Base-by-base conservation (phyloP, 2,113 vertebrate species). In the Colinus virginianus region DNA sequence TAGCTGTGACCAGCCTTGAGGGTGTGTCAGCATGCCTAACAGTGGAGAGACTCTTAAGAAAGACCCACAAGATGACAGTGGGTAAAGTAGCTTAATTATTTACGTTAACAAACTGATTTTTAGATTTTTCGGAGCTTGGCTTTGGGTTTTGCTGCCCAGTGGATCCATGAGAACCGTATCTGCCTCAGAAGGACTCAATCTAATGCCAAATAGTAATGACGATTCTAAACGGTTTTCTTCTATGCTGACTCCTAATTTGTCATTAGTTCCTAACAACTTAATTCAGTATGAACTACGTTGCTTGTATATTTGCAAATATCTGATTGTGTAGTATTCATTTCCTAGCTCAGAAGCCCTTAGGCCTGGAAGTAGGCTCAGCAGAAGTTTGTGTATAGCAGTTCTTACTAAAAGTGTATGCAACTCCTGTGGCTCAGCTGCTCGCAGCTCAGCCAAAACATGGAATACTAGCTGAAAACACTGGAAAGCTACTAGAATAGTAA, bases 31-130 rank as follows among this genome's bases (percentile, higher is more conserved):
- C 79, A 97, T 97, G 97, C 91, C 70, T 7, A 93, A 74, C 83
- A 74, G 76, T 75, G 88, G 85, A 92, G 91, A 94, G 16, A 32
- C 19, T 32, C 78, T 63, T 2, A 69, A 2, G 11, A 85, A 92
- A 49, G 74, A 71, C n/a, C 25, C 21, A 12, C 84, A 56, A 49
- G 91, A 74, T n/a, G 43, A 16, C 25, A 83, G 90, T 61, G 82
- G 97, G 97, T 98, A 96, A 96, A 89, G 92, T 91, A 89, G 22
- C 58, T 84, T 34, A 13, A 74, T 13, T 82, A 53, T 66, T 91
- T 85, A 12, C 82, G 92, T 74, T 84, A 77, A 79, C 59, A n/a
- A 83, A 70, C 16, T 28, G 23, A 53, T 63, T 26, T 55, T 62
- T 22, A 5, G 15, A 1, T 56, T 76, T 81, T 87, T 56, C 34